A percentile compares a stretch with the other conserved stretches of the same genome.
phyloP scores from a whole-genome alignment of 2,113 vertebrate species.

The Microcebus ravelobensis region DNA sequence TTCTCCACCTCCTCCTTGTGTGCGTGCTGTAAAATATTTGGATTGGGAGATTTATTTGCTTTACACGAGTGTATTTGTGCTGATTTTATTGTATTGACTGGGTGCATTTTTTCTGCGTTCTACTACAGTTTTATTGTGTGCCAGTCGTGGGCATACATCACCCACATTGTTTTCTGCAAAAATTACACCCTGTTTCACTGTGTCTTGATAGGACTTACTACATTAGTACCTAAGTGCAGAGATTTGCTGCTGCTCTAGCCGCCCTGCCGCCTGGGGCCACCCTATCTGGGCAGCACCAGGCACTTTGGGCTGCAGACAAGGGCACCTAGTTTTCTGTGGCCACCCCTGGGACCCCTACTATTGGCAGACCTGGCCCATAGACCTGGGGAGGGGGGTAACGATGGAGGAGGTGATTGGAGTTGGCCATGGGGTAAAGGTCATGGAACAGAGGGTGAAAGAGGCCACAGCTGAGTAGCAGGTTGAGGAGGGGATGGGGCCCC shows the following conservation, averaged over 20 bases:
- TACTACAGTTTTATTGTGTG: constrained; percentile 88
- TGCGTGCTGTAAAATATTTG: constrained; percentile 82
- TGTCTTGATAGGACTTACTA: constrained; percentile 86
- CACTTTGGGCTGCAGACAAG: neutral
- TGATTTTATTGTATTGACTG: constrained; percentile 89
- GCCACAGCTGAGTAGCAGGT: neutral
- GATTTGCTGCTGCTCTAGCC: constrained; percentile 76
- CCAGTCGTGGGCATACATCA: constrained; percentile 87
- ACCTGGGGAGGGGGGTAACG: neutral
- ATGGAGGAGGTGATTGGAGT: neutral
- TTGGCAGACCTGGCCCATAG: neutral
- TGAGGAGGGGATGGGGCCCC: neutral
- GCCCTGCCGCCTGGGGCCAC: accelerated
- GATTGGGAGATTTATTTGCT: constrained; percentile 88
- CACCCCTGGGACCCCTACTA: neutral
- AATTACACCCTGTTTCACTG: constrained; percentile 86
- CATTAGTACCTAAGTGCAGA: constrained; percentile 84
- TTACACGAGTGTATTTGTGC: constrained; percentile 85
- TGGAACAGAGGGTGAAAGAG: neutral
- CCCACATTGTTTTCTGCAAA: constrained; percentile 86
- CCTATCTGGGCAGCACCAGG: neutral
- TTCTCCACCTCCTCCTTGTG: constrained; percentile 56
- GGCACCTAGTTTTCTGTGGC: neutral
- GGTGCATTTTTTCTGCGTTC: constrained; percentile 83
- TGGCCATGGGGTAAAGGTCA: neutral